phyloP scores from a whole-genome alignment of 2,113 vertebrate species.

The Vireo altiloquus region DNA sequence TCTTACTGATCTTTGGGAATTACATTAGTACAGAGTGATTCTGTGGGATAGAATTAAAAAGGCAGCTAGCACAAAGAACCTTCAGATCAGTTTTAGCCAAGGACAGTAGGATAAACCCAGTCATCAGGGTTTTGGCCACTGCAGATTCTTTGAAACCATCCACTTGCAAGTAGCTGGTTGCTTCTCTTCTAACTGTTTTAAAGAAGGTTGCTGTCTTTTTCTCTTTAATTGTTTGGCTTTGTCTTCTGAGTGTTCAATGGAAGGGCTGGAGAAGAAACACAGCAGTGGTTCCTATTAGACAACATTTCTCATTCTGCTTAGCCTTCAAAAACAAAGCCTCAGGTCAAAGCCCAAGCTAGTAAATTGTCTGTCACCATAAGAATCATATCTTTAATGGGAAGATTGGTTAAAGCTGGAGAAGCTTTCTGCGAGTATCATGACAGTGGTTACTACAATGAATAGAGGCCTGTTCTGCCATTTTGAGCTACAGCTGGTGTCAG shows the following conservation, averaged over 20 bases:
- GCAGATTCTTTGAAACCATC: neutral
- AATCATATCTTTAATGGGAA: neutral
- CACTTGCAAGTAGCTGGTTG: neutral
- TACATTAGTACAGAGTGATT: neutral
- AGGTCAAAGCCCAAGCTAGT: neutral
- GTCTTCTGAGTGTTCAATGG: fast-evolving
- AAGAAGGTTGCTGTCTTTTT: neutral
- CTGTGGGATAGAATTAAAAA: neutral
- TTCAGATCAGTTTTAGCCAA: neutral
- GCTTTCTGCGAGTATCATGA: neutral
- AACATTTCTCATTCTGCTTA: neutral
- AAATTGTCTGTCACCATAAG: neutral
- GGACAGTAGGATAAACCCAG: neutral
- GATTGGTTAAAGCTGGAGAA: neutral
- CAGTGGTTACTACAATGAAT: neutral
- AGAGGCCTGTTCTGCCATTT: neutral
- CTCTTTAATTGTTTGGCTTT: neutral
- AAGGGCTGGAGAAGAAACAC: neutral
- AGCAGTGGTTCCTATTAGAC: neutral
- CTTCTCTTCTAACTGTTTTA: neutral
- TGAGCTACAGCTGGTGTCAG: neutral
- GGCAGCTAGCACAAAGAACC: neutral
- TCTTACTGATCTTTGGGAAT: neutral
- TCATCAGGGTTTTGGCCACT: neutral
- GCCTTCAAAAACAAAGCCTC: neutral